Conservation (phyloP, 2,888 invertebrate species). For the Macaria liturata region DNA sequence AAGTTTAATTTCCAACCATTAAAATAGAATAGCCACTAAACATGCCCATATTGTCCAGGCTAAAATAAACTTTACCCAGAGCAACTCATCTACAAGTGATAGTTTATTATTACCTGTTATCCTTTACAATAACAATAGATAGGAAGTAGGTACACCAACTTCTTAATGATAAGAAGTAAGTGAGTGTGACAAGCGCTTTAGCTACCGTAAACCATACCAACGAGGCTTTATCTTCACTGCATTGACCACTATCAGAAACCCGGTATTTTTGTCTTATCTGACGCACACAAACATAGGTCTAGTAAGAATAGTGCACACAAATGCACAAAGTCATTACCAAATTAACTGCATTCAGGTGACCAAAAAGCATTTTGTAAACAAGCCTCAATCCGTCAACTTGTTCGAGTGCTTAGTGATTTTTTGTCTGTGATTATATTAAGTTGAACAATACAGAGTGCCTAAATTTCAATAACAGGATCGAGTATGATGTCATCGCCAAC, state of each 20-base stretch:
- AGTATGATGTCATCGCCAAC: constrained; percentile 59
- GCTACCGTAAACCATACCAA: constrained; percentile 73
- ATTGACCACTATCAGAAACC: constrained; percentile 69
- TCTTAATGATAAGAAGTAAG: constrained; percentile 36
- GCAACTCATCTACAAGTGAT: too few relatives aligned
- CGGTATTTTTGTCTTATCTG: constrained; percentile 76
- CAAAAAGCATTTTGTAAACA: constrained; percentile 80
- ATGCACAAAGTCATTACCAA: constrained; percentile 75
- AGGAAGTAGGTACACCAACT: neutral
- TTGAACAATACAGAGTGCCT: constrained; percentile 20
- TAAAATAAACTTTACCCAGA: too few relatives aligned
- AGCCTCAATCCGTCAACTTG: constrained; percentile 68
- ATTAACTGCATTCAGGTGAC: constrained; percentile 79
- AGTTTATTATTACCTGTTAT: too few relatives aligned
- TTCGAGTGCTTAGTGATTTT: constrained; percentile 53
- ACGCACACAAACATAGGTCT: constrained; percentile 64
- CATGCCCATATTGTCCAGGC: too few relatives aligned
- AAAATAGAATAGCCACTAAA: too few relatives aligned
- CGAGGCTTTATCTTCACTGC: constrained; percentile 63
- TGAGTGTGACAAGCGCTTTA: constrained; percentile 65
- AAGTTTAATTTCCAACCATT: too few relatives aligned
- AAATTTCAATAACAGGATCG: neutral
- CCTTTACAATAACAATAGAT: too few relatives aligned
- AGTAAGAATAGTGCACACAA: constrained; percentile 67
- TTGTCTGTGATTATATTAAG: constrained; percentile 31